Base-by-base conservation (phyloP, 2,888 invertebrate species). In the Machimus rusticus region DNA sequence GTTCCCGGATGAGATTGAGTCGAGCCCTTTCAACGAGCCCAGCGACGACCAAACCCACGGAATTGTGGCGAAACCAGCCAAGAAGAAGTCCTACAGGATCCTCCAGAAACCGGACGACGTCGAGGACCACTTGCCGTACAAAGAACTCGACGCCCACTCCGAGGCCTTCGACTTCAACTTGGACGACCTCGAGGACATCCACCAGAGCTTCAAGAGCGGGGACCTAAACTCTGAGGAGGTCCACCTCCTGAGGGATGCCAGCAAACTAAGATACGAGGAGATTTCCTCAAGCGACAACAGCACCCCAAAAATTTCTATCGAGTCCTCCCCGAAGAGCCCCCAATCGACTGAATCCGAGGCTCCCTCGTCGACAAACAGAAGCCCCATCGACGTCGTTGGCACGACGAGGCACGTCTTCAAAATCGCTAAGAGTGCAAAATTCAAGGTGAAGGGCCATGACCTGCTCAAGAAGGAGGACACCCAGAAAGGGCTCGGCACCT, bases 131-230 rank as follows among this genome's bases (percentile, higher is more conserved):
- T 89, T 90, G 31, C 90, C 90, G 16, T 89, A 90, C 0, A 92
- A 92, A 88, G 90, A 91, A 0, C 90, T 91, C 66, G 91, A 92
- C n/a, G 89, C 91, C 55, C 92, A 92, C 89, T 91, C 93, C 2
- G 92, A 92, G 0, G 90, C 91, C 23, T 92, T 93, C 81, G 93
- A 92, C 87, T 92, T 92, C 43, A 92, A 92, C 89, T 88, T 92
- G 79, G 92, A 92, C 5, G 92, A 92, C 66, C 89, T 92, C 6
- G 93, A 91, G 81, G 92, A 92, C 86, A 87, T 89, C 9, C 92
- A 92, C 88, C 88, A 89, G 77, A 89, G 90, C 5, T 86, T 86
- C 19, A 88, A 86, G 85, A 89, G 91, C 82, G 92, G 90, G 5
- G 92, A 92, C 81, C 89, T 92, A 0, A 92, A 90, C 87, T 90